These are phyloP conservation scores for Colistium nudipinnis DNA, from an alignment of 2,113 vertebrate genomes.

Conservation along the genomic window DNA sequence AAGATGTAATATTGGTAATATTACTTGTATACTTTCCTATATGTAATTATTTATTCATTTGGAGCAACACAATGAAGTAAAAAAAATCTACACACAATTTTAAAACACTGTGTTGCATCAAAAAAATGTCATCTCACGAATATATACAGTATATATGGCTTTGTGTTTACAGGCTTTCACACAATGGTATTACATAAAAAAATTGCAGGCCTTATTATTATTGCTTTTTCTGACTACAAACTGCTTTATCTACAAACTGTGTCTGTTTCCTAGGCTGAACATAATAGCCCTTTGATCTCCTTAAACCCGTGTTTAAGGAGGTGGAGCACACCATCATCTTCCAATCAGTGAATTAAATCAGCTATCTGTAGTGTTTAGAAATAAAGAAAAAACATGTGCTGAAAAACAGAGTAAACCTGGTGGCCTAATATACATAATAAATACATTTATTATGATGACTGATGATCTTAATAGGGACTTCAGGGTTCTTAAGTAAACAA, in stretches of 20 bases:
- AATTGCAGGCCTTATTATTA: no score
- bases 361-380: background rate
- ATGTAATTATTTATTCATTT: background rate
- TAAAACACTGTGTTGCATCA: background rate
- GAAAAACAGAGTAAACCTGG: background rate
- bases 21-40: no score
- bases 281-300: conserved; percentile 3
- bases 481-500: conserved; percentile 14
- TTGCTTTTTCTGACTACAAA: background rate
- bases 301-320: background rate
- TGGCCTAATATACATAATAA: background rate
- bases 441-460: background rate
- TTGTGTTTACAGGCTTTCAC: no score
- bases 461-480: conserved; percentile 3
- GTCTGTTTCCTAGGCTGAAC: background rate
- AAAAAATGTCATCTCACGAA: no score
- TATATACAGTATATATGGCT: no score
- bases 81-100: background rate
- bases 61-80: background rate
- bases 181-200: no score
- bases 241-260: background rate
- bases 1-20: background rate
- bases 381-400: background rate
- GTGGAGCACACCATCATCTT: background rate
- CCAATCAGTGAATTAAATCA: background rate